Evolutionary conservation across 1,140 invertebrate species (phyloP).

Genomic region (Halictus rubicundus): DNA sequence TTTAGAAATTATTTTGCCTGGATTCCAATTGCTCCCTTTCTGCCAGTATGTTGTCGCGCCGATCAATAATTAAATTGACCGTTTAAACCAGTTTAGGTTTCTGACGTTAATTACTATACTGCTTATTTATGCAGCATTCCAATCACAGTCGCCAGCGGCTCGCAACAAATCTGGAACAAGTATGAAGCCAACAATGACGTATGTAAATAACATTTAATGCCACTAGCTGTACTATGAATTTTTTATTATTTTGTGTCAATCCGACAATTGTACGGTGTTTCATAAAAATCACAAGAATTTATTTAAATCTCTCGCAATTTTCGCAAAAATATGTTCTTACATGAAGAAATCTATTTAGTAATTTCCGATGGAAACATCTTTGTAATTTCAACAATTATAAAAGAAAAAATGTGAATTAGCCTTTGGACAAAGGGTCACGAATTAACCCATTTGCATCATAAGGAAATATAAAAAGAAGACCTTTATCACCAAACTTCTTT

Average conservation of each 20-base stretch:
- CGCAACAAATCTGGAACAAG: neutral
- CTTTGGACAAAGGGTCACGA: too few species aligned
- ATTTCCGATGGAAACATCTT: too few species aligned
- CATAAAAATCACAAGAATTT: too few species aligned
- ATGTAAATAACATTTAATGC: neutral
- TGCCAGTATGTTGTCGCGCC: neutral
- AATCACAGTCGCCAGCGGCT: neutral
- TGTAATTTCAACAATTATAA: too few species aligned
- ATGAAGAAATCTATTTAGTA: too few species aligned
- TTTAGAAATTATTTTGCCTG: neutral
- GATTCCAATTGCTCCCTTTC: neutral
- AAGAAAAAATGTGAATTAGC: too few species aligned
- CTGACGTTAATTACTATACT: constrained; percentile 7
- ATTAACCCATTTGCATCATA: too few species aligned
- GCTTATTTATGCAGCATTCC: neutral
- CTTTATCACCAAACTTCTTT: too few species aligned
- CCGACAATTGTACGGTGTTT: neutral
- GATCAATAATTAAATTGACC: constrained; percentile 30
- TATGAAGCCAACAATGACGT: neutral
- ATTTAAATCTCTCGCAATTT: too few species aligned
- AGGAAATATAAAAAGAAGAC: too few species aligned
- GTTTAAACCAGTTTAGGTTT: constrained; percentile 2
- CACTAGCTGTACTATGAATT: neutral
- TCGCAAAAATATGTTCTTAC: too few species aligned
- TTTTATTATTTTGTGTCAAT: neutral